Base-by-base conservation (phyloP, 2,113 vertebrate genomes). In the Coregonus clupeaformis region DNA sequence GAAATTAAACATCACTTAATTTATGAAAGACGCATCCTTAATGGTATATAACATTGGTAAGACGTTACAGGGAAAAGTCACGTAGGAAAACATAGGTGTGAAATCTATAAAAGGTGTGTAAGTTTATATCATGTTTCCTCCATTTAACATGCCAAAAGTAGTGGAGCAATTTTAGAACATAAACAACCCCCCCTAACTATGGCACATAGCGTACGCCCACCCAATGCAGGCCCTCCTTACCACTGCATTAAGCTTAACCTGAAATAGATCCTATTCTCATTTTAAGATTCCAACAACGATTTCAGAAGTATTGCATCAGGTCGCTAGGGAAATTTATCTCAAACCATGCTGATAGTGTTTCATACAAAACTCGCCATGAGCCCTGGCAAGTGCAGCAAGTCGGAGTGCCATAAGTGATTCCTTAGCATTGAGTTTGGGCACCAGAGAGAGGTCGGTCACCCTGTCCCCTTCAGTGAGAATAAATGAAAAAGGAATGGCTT, bases 391-490 rank as follows among this genome's bases (percentile, higher is more conserved):
- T 65, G 24, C 24, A 65, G 63, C 24, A 65, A 65, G 27, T 62
- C 5, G 11, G 63, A 65, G n/a, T n/a, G 59, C 25, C 25, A 16
- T 65, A 25, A 65, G 25, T 25, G 22, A 27, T 65, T 65, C 24
- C 63, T 65, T 65, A 65, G n/a, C 63, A 25, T 65, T 65, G 63
- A 65, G 25, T 25, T 27, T 27, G 25, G 67, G n/a, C 36, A n/a
- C 67, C n/a, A 7, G 67, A 45, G n/a, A 45, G 36, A 45, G 36
- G 32, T 13, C 20, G 6, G 29, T 47, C 42, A 36, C 42, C 67
- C 67, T 47, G 36, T 68, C 42, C 36, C 67, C 42, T 45, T 68
- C 67, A 24, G 9, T 68, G 16, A 20, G 42, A 47, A 68, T 22
- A 45, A 68, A 42, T 45, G n/a, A 14, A 14, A 29, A 68, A 68